Evolutionary conservation across 2,888 invertebrate genomes (phyloP), one percentile per base, ranked within the genome.

Genomic region (Diabrotica balteata): DNA sequence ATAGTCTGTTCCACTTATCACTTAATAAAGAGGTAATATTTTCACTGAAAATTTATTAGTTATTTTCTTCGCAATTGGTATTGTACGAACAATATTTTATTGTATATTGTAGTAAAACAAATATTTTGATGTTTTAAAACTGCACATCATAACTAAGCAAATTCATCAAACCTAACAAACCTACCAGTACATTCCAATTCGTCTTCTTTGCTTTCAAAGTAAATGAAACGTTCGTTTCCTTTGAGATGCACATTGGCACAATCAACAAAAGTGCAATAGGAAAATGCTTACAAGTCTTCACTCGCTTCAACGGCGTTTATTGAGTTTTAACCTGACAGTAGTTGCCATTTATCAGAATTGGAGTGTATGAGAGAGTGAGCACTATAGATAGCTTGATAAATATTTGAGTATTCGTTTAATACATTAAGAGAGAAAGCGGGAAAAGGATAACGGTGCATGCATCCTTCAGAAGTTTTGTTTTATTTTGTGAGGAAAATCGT

Each of bases 291-390:
- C 8, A 52, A 6, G 54, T 42, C 22, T n/a, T 54, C 7, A 42
- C 10, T n/a, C 54, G 42, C 54, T 54, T n/a, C 2, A 42, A 54
- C 10, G 42, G 22, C 43, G n/a, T n/a, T 55, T 11, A 44, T 55
- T 44, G 45, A 55, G 44, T 55, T 55, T 55, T 44, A 32, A 32
- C 44, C 44, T n/a, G 44, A 55, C 10, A 43, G 44, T 44, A 55
- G 44, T 55, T 55, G 44, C 44, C 44, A 45, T 55, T 45, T 55
- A 55, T 55, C 44, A 44, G 44, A 55, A 55, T 11, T 44, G 10
- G 8, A 45, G 3, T 8, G 45, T 44, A 11, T 44, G 32, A 55
- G 44, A 55, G 55, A 55, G 43, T 44, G 44, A 7, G 45, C 5
- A n/a, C 45, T 17, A 11, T 11, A 55, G 4, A 45, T n/a, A 55